A percentile compares a stretch with the other conserved stretches of the same genome.
These are phyloP conservation scores for Netelia virgata DNA, from an alignment of 2,888 invertebrate species.

Conservation along the genomic window DNA sequence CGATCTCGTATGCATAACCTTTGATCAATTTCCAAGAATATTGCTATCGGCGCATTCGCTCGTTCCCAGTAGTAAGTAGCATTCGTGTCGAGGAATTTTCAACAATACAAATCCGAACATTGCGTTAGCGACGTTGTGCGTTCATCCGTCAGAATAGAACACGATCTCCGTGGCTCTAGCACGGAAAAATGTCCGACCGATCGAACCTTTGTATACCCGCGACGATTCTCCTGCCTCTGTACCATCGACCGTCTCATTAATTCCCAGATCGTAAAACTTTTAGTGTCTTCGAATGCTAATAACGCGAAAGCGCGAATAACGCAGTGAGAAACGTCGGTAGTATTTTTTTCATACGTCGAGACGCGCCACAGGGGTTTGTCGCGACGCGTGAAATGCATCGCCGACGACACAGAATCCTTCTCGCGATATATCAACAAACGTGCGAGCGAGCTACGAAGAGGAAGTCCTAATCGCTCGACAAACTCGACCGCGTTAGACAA, in stretches of 20 bases:
- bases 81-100: not conserved
- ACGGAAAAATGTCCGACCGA: not conserved
- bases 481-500: slow-evolving; percentile 45
- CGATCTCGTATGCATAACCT: not conserved
- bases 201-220: not conserved
- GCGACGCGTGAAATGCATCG: slow-evolving; percentile 15
- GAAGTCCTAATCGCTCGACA: slow-evolving; percentile 47
- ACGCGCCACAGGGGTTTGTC: not conserved
- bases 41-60: not conserved
- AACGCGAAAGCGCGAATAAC: slow-evolving; percentile 2
- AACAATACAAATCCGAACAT: slow-evolving; percentile 3
- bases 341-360: not conserved
- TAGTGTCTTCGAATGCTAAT: slow-evolving; percentile 46
- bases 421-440: slow-evolving; percentile 5
- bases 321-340: not conserved
- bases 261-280: slow-evolving; percentile 36
- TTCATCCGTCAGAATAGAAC: slow-evolving; percentile 25
- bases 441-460: not conserved
- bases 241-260: slow-evolving; percentile 21
- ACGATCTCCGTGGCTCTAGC: not conserved
- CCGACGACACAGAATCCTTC: slow-evolving; percentile 33
- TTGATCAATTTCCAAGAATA: slow-evolving; percentile 17
- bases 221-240: not conserved
- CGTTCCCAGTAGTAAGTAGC: slow-evolving; percentile 12
- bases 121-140: not conserved